phyloP scores from a whole-genome alignment of 2,113 vertebrate species.

The Telmatochromis sp. region DNA sequence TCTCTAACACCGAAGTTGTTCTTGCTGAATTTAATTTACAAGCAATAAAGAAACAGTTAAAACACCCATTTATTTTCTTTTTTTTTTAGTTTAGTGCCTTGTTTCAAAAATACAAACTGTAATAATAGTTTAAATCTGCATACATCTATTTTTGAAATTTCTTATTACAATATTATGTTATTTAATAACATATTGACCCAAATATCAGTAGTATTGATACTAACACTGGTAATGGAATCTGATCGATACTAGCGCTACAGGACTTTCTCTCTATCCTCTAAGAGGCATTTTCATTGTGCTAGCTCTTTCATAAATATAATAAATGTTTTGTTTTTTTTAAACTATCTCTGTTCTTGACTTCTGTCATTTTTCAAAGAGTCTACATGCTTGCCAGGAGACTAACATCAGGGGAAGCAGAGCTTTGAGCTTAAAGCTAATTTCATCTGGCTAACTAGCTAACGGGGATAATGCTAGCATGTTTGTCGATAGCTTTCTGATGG shows the following conservation, averaged over 20 bases:
- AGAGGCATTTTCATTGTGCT: neutral
- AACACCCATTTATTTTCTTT: neutral
- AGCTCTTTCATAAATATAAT: neutral
- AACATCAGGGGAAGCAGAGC: neutral
- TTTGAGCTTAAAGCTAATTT: neutral
- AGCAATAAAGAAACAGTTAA: neutral
- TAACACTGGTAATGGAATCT: neutral
- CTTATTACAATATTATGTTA: neutral
- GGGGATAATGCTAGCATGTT: neutral
- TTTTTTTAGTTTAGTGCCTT: neutral
- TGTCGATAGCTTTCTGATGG: neutral
- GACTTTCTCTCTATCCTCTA: neutral
- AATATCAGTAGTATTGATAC: neutral
- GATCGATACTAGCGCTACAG: neutral
- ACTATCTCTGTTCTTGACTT: neutral
- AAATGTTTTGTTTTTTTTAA: fast-evolving
- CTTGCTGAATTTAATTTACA: neutral
- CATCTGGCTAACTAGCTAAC: neutral
- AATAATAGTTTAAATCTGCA: neutral
- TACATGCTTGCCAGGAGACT: neutral
- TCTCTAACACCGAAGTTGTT: neutral
- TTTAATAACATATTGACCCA: neutral
- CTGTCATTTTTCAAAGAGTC: neutral
- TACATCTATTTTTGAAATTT: neutral
- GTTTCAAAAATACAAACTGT: neutral